Evolutionary conservation across 2,113 vertebrate species (phyloP).

Genomic region (Chaenocephalus aceratus): DNA sequence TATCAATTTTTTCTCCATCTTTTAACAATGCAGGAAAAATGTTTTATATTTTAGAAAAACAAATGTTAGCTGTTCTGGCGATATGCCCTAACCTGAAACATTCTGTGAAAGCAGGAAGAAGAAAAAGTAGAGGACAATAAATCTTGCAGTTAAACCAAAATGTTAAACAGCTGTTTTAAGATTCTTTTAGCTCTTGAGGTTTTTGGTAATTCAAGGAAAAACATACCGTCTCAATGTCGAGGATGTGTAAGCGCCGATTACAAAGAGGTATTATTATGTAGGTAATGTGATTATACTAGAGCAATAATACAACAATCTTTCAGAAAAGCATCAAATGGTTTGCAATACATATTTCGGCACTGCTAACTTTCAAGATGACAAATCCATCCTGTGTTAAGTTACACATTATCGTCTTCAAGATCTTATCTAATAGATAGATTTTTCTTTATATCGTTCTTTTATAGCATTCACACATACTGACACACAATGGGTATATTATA

Average conservation of each 20-base stretch:
- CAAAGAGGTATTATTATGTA: slow-evolving; percentile 26
- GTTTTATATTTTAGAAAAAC: slow-evolving; percentile 46
- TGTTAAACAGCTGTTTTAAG: slow-evolving; percentile 68
- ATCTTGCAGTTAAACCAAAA: slow-evolving; percentile 58
- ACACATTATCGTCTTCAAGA: background rate
- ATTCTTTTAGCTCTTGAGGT: slow-evolving; percentile 61
- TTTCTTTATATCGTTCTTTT: background rate
- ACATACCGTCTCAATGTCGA: slow-evolving; percentile 24
- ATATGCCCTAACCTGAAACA: slow-evolving; percentile 53
- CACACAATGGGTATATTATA: background rate
- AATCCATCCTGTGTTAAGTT: background rate
- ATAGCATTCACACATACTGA: background rate
- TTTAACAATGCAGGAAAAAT: slow-evolving; percentile 30
- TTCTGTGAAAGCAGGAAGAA: slow-evolving; percentile 36
- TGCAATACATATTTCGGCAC: background rate
- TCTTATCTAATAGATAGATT: background rate
- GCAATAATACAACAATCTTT: slow-evolving; percentile 27
- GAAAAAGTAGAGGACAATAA: slow-evolving; percentile 51
- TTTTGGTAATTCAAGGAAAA: slow-evolving; percentile 41
- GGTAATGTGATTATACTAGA: slow-evolving; percentile 35
- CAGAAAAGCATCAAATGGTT: slow-evolving; percentile 3
- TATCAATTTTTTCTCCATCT: slow-evolving; percentile 2
- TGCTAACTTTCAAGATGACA: background rate
- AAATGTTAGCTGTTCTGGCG: slow-evolving; percentile 68
- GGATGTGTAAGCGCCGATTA: slow-evolving; percentile 43